A percentile compares a stretch with the other conserved stretches of the same genome.
Evolutionary conservation across 2,113 vertebrate species (phyloP).

Genomic region (Nerophis ophidion): DNA sequence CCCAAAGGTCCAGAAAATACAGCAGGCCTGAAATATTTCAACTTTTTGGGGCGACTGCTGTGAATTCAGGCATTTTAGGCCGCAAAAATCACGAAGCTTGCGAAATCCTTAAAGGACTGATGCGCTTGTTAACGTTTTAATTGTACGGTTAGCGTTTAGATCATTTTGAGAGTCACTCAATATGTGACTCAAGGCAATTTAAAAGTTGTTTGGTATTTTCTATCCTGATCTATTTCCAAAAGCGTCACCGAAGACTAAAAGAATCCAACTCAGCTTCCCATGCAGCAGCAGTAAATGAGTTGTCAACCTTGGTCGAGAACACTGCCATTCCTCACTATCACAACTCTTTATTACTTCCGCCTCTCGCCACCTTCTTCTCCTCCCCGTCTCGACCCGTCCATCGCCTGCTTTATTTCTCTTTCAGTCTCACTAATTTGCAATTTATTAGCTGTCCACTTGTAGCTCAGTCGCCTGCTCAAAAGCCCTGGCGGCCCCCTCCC

Average conservation of each 20-base stretch:
- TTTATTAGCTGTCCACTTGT: constrained; percentile 89
- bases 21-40: too few relatives aligned
- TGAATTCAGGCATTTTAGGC: too few relatives aligned
- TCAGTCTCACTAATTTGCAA: constrained; percentile 71
- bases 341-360: constrained; percentile 52
- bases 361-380: constrained; percentile 44
- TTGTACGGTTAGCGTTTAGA: too few relatives aligned
- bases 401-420: constrained; percentile 53
- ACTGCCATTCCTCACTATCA: constrained; percentile 45
- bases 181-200: not conserved
- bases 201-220: not conserved
- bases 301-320: constrained; percentile 44
- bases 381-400: constrained; percentile 23
- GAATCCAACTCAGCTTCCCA: constrained; percentile 1
- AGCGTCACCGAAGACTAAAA: constrained; percentile 7
- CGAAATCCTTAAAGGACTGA: too few relatives aligned
- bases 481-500: not conserved
- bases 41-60: too few relatives aligned
- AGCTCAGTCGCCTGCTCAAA: constrained; percentile 45
- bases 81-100: too few relatives aligned
- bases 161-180: not conserved
- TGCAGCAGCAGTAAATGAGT: constrained; percentile 42
- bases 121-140: too few relatives aligned
- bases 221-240: not conserved
- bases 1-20: too few relatives aligned